Conservation (phyloP, 2,797 vertebrate species). For the Hyperoplus immaculatus region DNA sequence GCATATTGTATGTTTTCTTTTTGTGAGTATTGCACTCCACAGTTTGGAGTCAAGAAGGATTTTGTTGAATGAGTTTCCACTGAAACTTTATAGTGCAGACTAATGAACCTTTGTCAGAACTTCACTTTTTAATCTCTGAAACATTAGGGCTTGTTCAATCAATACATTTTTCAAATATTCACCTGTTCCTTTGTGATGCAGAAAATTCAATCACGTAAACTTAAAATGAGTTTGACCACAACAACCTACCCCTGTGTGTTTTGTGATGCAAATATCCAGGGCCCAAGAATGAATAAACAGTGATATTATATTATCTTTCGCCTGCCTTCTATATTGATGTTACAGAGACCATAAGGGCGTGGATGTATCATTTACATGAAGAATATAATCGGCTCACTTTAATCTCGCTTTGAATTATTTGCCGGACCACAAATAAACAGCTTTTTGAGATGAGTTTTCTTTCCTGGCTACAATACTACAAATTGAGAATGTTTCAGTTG, state of each 20-base stretch:
- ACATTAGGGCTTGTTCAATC: conserved; percentile 2
- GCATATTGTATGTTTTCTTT: conserved; percentile 18
- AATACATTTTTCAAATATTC: conserved; percentile 2
- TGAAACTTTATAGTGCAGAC: conserved; percentile 7
- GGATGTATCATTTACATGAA: conserved; percentile 59
- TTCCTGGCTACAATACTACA: conserved; percentile 54
- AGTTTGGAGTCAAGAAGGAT: background rate
- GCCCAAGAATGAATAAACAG: conserved; percentile 21
- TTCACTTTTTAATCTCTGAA: conserved; percentile 4
- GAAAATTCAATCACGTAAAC: conserved; percentile 51
- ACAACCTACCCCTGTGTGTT: background rate
- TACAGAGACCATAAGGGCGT: conserved; percentile 52
- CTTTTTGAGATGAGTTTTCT: conserved; percentile 71
- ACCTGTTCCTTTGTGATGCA: conserved; percentile 20
- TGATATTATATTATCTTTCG: conserved; percentile 25
- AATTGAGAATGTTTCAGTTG: conserved; percentile 69
- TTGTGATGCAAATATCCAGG: conserved; percentile 29
- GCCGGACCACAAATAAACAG: conserved; percentile 47
- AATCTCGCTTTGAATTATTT: conserved; percentile 65
- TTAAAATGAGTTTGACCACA: conserved; percentile 58
- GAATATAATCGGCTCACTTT: conserved; percentile 74
- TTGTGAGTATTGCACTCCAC: background rate
- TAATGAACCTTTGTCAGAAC: conserved; percentile 8
- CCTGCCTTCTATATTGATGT: conserved; percentile 35
- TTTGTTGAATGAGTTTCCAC: background rate